Conservation (phyloP, 2,888 invertebrate genomes). For the Agriopis leucophaearia region DNA sequence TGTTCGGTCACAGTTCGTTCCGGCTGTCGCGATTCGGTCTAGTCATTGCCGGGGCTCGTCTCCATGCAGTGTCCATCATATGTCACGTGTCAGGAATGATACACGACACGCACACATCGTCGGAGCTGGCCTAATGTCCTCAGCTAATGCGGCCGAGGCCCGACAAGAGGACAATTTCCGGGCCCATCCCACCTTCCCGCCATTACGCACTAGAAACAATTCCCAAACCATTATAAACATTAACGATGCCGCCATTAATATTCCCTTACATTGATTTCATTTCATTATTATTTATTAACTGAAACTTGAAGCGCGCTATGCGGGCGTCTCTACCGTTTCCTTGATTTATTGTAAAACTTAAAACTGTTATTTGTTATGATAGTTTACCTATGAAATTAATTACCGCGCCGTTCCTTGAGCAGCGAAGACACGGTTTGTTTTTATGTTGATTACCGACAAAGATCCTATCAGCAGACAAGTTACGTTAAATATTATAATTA, state of each 20-base stretch:
- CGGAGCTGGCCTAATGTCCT: constrained; percentile 75
- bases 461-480: constrained; percentile 34
- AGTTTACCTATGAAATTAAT: constrained; percentile 51
- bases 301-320: constrained; percentile 40
- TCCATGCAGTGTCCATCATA: constrained; percentile 54
- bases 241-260: constrained; percentile 69
- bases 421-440: constrained; percentile 42
- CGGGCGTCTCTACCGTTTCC: constrained; percentile 38
- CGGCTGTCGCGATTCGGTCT: constrained; percentile 56
- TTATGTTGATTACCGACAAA: constrained; percentile 41
- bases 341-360: constrained; percentile 50
- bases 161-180: constrained; percentile 84
- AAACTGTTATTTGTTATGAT: constrained; percentile 50
- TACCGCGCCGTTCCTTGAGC: constrained; percentile 40
- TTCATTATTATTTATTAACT: constrained; percentile 61
- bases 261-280: constrained; percentile 64
- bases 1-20: constrained; percentile 42
- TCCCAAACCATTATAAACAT: constrained; percentile 78
- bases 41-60: constrained; percentile 60
- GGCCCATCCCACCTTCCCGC: constrained; percentile 77
- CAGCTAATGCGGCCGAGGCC: constrained; percentile 76
- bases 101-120: constrained; percentile 69
- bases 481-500: constrained; percentile 44
- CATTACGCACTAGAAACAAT: constrained; percentile 81
- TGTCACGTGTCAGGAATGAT: constrained; percentile 74